Evolutionary conservation across 2,888 invertebrate species (phyloP).

Genomic region (Epiblema foenella): DNA sequence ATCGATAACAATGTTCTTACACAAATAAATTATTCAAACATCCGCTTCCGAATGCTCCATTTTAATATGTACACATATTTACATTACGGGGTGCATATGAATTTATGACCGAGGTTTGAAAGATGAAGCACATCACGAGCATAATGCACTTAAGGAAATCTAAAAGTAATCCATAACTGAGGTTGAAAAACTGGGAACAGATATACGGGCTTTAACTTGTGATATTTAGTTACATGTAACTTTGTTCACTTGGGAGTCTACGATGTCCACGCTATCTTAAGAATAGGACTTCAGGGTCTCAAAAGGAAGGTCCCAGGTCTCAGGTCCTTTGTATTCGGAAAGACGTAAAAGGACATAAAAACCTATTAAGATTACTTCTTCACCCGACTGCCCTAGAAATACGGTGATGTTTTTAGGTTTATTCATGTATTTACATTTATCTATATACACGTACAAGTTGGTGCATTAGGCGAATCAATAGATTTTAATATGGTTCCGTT

Average conservation of each 20-base stretch:
- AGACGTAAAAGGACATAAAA: not conserved
- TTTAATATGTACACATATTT: constrained; percentile 45
- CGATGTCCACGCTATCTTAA: not conserved
- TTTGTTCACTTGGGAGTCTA: too few species aligned
- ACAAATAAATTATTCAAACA: constrained; percentile 52
- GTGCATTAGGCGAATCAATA: too few species aligned
- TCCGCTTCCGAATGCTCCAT: constrained; percentile 56
- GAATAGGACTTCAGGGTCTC: too few species aligned
- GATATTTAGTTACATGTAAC: too few species aligned
- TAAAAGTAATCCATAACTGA: not conserved
- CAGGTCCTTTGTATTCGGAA: constrained; percentile 1
- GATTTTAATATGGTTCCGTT: too few species aligned
- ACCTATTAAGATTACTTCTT: too few species aligned
- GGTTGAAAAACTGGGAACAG: not conserved
- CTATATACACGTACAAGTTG: too few species aligned
- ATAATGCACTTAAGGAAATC: constrained; percentile 18
- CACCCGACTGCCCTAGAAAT: too few species aligned
- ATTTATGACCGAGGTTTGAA: constrained; percentile 44
- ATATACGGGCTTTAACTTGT: too few species aligned
- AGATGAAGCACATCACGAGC: constrained; percentile 20
- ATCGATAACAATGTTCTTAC: constrained; percentile 28
- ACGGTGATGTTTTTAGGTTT: too few species aligned
- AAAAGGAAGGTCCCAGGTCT: too few species aligned
- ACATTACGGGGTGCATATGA: constrained; percentile 49
- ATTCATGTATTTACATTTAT: too few species aligned